Conservation (phyloP, 2,797 vertebrate species). For the Benthosema pterotum region DNA sequence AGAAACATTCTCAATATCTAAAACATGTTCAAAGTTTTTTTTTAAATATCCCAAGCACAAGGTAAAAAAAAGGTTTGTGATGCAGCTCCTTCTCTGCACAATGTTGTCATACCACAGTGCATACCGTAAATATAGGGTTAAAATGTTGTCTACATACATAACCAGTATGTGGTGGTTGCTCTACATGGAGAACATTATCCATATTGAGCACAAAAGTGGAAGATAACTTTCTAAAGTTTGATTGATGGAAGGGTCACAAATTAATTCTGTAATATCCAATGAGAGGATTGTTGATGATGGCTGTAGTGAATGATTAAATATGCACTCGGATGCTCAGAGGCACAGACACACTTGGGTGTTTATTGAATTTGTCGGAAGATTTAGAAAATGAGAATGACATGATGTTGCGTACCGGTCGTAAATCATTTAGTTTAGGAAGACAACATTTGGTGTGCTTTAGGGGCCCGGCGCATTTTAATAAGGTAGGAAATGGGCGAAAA, state of each 20-base stretch:
- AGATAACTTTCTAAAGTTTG: slow-evolving; percentile 2
- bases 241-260: neutral
- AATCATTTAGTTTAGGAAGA: slow-evolving; percentile 64
- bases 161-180: too few relatives aligned
- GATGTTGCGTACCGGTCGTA: slow-evolving; percentile 43
- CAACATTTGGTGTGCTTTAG: slow-evolving; percentile 63
- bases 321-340: slow-evolving; percentile 32
- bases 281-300: slow-evolving; percentile 11
- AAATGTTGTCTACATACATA: too few relatives aligned
- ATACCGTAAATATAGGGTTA: too few relatives aligned
- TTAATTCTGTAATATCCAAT: slow-evolving; percentile 12
- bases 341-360: slow-evolving; percentile 22
- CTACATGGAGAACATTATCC: too few relatives aligned
- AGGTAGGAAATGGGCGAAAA: slow-evolving; percentile 66
- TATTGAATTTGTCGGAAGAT: slow-evolving; percentile 22
- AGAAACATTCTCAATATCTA: too few relatives aligned
- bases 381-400: slow-evolving; percentile 50
- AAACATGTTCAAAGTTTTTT: too few relatives aligned
- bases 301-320: slow-evolving; percentile 38
- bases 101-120: too few relatives aligned
- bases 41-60: too few relatives aligned
- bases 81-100: too few relatives aligned
- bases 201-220: slow-evolving; percentile 1
- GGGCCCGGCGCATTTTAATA: slow-evolving; percentile 64
- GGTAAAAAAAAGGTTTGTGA: too few relatives aligned